Base-by-base conservation (phyloP, 2,888 invertebrate genomes). In the Fissipunctia ypsillon region DNA sequence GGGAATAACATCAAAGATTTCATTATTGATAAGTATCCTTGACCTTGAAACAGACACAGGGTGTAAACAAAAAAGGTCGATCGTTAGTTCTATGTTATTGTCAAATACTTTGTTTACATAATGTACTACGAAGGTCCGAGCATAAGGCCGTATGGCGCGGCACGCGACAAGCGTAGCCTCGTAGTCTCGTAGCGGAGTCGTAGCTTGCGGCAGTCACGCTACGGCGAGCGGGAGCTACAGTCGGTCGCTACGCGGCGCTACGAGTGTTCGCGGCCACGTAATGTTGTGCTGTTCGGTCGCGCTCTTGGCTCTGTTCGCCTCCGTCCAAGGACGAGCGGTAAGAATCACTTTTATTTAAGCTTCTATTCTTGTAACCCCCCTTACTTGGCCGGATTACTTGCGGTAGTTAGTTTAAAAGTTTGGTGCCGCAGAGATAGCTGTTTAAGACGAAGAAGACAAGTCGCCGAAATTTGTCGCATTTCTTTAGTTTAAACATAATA, bases 261-360 rank as follows among this genome's bases (percentile, higher is more conserved):
- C 91, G 89, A 82, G 82, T 74, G 88, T 86, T 89, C 90, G 88
- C 81, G 77, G 87, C 91, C 88, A 91, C 94, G 94, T 90, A 91
- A 95, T 95, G 96, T 95, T 94, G 91, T 91, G 90, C 91, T 91
- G 89, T 86, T 90, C 93, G 84, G 86, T 95, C 85, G 91, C 88
- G 90, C 89, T 95, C 84, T 91, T 96, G 91, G 94, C 95, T 82
- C 88, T 95, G 86, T 90, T 94, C 88, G 95, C 95, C 81, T 90
- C 94, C 74, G 95, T 90, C 88, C 95, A 96, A 94, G 95, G 95
- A 94, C 95, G 96, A 87, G 96, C 96, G 94, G 96, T 96, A 93
- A 95, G 95, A 88, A 89, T 88, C 80, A 90, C 85, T 90, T 90
- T 87, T 84, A 78, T 90, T 87, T 84, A 78, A 84, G 74, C 80